phyloP scores from a whole-genome alignment of 2,797 vertebrate species.

The Chelidonichthys spinosus region DNA sequence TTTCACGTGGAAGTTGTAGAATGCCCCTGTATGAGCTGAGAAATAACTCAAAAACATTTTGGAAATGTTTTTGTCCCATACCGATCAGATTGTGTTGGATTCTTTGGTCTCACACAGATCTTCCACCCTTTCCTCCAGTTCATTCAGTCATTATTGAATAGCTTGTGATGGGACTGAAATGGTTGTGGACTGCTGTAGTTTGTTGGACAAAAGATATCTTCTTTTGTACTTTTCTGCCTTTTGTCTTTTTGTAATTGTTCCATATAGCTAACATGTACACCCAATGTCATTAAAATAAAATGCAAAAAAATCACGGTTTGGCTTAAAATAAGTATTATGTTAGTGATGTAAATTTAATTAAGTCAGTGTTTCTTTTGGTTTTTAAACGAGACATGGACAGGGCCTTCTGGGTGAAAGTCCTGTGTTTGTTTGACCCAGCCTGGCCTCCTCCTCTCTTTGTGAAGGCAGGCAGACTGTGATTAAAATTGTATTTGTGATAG shows the following conservation, averaged over 20 bases:
- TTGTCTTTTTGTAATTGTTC: slow-evolving; percentile 40
- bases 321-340: too few relatives aligned
- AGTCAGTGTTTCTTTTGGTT: too few relatives aligned
- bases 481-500: too few relatives aligned
- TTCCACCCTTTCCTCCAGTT: neutral
- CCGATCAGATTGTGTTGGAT: slow-evolving; percentile 6
- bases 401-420: too few relatives aligned
- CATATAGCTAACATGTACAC: slow-evolving; percentile 34
- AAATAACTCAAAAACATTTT: neutral
- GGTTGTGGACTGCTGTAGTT: slow-evolving; percentile 24
- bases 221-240: too few relatives aligned
- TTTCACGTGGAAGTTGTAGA: slow-evolving; percentile 10
- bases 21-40: slow-evolving; percentile 1
- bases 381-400: too few relatives aligned
- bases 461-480: too few relatives aligned
- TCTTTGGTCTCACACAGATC: neutral
- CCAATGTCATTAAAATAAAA: slow-evolving; percentile 32
- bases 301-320: neutral
- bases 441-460: too few relatives aligned
- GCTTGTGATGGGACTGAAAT: slow-evolving; percentile 1
- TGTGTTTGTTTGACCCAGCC: too few relatives aligned
- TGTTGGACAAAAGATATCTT: slow-evolving; percentile 14
- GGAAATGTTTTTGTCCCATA: neutral
- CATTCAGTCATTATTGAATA: neutral
- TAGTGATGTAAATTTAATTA: too few relatives aligned